These are phyloP conservation scores for Patiria miniata DNA, from an alignment of 35 echinoderm and acorn worm genomes.

Conservation along the genomic window DNA sequence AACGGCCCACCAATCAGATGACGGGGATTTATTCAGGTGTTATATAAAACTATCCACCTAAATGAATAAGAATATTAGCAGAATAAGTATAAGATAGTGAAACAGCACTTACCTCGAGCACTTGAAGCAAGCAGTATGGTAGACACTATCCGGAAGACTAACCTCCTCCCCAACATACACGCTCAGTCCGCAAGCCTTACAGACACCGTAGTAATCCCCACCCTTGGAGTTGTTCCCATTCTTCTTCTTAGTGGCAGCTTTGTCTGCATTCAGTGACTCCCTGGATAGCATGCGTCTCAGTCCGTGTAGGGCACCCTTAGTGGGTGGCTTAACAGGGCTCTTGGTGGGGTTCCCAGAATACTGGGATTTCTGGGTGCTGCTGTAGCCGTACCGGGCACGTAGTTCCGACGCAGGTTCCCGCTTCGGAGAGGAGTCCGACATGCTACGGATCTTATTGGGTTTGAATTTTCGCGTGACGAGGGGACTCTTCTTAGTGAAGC, in stretches of 20 bases:
- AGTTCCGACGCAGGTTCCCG: not conserved
- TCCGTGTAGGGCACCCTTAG: not conserved
- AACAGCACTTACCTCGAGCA: not conserved
- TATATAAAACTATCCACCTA: too few species aligned
- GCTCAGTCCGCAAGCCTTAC: not conserved
- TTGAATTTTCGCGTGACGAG: not conserved
- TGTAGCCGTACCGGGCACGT: not conserved
- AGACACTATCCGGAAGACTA: not conserved
- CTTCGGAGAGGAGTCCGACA: not conserved
- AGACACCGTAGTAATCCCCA: not conserved
- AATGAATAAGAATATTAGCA: too few species aligned
- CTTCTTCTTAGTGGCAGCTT: not conserved
- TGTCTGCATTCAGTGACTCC: not conserved
- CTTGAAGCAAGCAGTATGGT: slow-evolving; percentile 14
- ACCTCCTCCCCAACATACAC: not conserved
- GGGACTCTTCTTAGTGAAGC: slow-evolving; percentile 16
- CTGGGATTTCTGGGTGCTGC: not conserved
- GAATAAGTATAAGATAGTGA: too few species aligned
- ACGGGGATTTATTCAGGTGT: too few species aligned
- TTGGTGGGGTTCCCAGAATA: not conserved
- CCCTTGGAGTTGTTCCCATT: not conserved
- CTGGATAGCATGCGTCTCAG: slow-evolving; percentile 9
- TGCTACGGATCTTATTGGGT: not conserved
- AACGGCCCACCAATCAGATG: too few species aligned
- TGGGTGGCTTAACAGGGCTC: not conserved